These are phyloP conservation scores for Riparia riparia DNA, from an alignment of 2,113 vertebrate species.

Conservation along the genomic window DNA sequence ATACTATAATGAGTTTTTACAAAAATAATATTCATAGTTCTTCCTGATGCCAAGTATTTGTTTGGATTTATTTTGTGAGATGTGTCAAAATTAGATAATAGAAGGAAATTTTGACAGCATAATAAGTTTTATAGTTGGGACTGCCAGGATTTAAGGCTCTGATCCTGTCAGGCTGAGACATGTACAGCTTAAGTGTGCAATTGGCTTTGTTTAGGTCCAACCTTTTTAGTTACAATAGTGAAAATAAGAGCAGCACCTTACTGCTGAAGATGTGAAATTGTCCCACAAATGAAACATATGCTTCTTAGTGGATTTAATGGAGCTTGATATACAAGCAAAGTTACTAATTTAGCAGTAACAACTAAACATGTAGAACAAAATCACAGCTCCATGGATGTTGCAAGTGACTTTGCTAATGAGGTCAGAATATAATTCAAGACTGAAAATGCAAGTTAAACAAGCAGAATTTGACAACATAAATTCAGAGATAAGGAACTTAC, in stretches of 20 bases:
- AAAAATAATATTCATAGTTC: background rate
- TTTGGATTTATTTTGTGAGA: background rate
- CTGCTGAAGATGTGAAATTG: background rate
- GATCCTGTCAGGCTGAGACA: background rate
- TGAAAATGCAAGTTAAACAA: background rate
- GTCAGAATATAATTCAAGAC: background rate
- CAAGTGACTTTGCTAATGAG: background rate
- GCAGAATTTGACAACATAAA: background rate
- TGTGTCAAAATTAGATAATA: conserved; percentile 1
- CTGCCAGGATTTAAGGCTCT: background rate
- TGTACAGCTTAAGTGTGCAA: background rate
- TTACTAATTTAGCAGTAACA: background rate
- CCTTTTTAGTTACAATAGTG: background rate
- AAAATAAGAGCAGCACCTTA: background rate
- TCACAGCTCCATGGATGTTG: background rate
- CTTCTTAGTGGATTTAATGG: background rate
- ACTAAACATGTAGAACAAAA: background rate
- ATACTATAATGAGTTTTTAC: background rate
- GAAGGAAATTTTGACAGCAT: background rate
- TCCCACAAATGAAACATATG: background rate
- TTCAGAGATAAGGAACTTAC: background rate
- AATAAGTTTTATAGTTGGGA: background rate
- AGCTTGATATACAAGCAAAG: background rate
- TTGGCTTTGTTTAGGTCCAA: background rate
- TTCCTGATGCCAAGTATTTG: background rate